These are phyloP conservation scores for Oligia latruncula DNA, from an alignment of 2,888 invertebrate genomes.

Conservation along the genomic window DNA sequence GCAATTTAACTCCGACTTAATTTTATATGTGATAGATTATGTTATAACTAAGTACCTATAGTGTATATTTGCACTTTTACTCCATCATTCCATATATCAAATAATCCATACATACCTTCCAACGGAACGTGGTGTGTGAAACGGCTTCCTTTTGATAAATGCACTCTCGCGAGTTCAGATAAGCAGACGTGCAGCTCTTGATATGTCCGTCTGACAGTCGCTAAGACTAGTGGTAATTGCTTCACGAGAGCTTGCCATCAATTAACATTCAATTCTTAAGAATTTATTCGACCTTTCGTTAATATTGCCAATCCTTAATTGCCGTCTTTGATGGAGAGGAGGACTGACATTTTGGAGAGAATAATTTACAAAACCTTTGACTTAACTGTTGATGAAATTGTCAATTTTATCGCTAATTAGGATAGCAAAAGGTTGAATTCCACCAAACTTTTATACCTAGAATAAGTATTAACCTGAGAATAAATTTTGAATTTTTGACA, in stretches of 20 bases:
- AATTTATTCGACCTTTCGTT: constrained; percentile 52
- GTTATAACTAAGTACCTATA: no score
- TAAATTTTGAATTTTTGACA: not conserved
- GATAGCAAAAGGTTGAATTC: not conserved
- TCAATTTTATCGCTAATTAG: constrained; percentile 7
- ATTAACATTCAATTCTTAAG: constrained; percentile 64
- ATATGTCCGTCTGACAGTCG: constrained; percentile 75
- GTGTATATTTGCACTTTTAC: not conserved
- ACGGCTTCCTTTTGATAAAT: constrained; percentile 73
- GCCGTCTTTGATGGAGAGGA: constrained; percentile 47
- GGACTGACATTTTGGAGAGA: constrained; percentile 37
- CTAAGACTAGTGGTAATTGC: constrained; percentile 79
- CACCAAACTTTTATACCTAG: not conserved
- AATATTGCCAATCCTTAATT: constrained; percentile 61
- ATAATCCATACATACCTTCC: constrained; percentile 1
- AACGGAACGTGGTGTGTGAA: constrained; percentile 56
- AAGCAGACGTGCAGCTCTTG: constrained; percentile 75
- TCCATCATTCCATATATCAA: not conserved
- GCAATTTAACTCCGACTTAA: no score
- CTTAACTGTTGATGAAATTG: constrained; percentile 27
- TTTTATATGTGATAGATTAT: no score
- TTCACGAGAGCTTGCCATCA: constrained; percentile 69
- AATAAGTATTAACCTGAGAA: not conserved
- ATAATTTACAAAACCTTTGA: constrained; percentile 25
- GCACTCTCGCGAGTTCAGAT: constrained; percentile 73